Evolutionary conservation across 2,888 invertebrate species (phyloP).

Genomic region (Aquatica leii): DNA sequence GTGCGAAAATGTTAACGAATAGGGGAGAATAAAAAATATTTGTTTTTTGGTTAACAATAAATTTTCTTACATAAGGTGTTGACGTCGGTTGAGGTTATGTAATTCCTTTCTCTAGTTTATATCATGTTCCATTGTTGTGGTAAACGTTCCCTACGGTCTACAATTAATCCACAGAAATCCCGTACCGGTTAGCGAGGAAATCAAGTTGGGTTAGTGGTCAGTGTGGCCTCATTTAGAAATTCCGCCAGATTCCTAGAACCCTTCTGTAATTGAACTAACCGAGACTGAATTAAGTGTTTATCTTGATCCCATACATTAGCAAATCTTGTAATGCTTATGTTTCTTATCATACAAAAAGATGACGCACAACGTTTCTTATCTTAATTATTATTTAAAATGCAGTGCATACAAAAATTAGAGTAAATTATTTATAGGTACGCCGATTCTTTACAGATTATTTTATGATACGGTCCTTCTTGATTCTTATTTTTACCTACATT

Average conservation of each 20-base stretch:
- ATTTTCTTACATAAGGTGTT: constrained; percentile 55
- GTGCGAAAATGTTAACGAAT: not conserved
- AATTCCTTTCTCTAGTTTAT: constrained; percentile 56
- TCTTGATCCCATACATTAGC: constrained; percentile 18
- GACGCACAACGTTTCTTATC: no score
- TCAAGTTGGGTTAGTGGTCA: constrained; percentile 54
- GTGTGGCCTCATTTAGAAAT: constrained; percentile 46
- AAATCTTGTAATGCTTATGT: not conserved
- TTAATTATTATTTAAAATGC: no score
- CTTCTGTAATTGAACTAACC: constrained; percentile 40
- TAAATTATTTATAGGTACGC: no score
- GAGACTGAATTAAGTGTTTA: constrained; percentile 26
- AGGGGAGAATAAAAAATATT: constrained; percentile 24
- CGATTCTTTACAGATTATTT: no score
- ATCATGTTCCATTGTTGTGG: constrained; percentile 56
- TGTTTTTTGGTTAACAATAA: constrained; percentile 45
- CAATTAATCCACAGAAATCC: constrained; percentile 58
- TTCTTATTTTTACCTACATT: no score
- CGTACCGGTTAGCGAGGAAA: constrained; percentile 52
- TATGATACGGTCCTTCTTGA: no score
- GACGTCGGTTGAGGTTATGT: constrained; percentile 52
- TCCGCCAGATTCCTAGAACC: constrained; percentile 48
- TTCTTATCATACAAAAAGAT: no score
- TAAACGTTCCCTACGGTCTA: constrained; percentile 57
- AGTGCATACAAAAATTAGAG: no score